phyloP scores from a whole-genome alignment of 1,140 invertebrate species.

The Sitophilus oryzae region DNA sequence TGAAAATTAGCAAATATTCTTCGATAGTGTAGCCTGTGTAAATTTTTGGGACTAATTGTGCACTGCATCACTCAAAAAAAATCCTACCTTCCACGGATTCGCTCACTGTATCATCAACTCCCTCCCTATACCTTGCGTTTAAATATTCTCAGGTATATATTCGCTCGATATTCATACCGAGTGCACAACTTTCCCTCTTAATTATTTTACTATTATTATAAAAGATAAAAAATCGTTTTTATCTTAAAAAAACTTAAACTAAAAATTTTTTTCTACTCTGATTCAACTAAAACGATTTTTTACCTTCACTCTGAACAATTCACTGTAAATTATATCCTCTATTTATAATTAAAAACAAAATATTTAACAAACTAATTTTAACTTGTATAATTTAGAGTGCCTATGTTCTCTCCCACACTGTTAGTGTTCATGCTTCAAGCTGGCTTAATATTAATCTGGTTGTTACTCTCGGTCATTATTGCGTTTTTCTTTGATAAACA shows the following conservation, averaged over 20 bases:
- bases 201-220: slow-evolving; percentile 14
- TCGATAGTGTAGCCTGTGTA: slow-evolving; percentile 33
- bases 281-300: slow-evolving; percentile 13
- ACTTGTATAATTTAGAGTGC: slow-evolving; percentile 10
- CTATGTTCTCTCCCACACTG: slow-evolving; percentile 18
- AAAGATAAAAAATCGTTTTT: slow-evolving; percentile 17
- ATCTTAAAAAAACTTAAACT: neutral
- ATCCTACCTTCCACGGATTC: slow-evolving; percentile 24
- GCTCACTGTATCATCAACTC: slow-evolving; percentile 32
- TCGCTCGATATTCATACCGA: slow-evolving; percentile 31
- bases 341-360: too few species aligned
- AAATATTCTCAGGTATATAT: slow-evolving; percentile 28
- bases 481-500: neutral
- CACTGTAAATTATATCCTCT: too few species aligned
- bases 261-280: neutral
- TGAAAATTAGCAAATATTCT: neutral
- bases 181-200: slow-evolving; percentile 31
- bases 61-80: slow-evolving; percentile 33
- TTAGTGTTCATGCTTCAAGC: slow-evolving; percentile 21
- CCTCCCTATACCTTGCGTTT: slow-evolving; percentile 23
- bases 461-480: slow-evolving; percentile 5
- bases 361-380: slow-evolving; percentile 3
- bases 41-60: slow-evolving; percentile 35
- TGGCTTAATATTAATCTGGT: slow-evolving; percentile 19
- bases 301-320: slow-evolving; percentile 18